Percentiles rank a stretch among this genome's conserved stretches.
These are phyloP conservation scores for Cotesia chilonis DNA, from an alignment of 1,140 invertebrate genomes.

Conservation along the genomic window DNA sequence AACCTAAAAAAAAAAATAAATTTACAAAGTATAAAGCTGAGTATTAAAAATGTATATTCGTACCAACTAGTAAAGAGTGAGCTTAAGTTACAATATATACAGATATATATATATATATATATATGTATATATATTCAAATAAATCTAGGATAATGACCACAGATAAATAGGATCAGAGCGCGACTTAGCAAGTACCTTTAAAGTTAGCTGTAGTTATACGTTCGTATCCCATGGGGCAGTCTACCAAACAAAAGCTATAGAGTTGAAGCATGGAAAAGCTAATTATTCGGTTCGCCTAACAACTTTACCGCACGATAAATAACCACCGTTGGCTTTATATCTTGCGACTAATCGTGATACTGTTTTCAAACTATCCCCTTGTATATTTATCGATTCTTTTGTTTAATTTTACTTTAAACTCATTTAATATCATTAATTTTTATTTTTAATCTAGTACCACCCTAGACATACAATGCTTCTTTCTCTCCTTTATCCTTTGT, in stretches of 20 bases:
- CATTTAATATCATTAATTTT: constrained; percentile 9
- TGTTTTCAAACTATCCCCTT: constrained; percentile 13
- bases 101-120: too few species aligned
- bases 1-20: too few species aligned
- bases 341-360: constrained; percentile 26
- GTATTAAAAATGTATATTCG: too few species aligned
- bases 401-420: not conserved
- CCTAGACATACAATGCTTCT: not conserved
- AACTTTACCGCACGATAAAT: constrained; percentile 37
- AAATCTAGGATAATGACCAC: not conserved
- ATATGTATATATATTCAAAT: too few species aligned
- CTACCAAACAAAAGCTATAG: constrained; percentile 2
- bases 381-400: constrained; percentile 2
- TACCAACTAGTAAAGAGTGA: too few species aligned
- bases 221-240: constrained; percentile 16
- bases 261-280: constrained; percentile 31
- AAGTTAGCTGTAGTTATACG: constrained; percentile 1
- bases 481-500: not conserved
- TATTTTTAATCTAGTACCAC: not conserved
- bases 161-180: not conserved
- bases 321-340: constrained; percentile 28
- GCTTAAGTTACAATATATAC: too few species aligned
- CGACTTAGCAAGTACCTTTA: not conserved
- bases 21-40: too few species aligned
- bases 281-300: constrained; percentile 36